phyloP scores from a whole-genome alignment of 2,113 vertebrate species.

The Clarias batrachus region DNA sequence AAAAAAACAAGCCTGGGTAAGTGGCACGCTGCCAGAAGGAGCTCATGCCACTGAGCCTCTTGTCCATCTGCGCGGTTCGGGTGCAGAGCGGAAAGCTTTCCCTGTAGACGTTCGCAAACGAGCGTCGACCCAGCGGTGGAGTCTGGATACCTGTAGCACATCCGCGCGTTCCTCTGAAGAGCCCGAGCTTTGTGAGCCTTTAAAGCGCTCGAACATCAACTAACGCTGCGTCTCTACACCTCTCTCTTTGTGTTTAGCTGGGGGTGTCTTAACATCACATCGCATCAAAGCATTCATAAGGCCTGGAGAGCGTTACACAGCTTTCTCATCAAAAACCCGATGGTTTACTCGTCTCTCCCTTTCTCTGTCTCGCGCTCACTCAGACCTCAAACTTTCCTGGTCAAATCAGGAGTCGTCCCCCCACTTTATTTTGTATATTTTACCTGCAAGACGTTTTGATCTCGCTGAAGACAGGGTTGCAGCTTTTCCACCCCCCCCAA shows the following conservation, averaged over 20 bases:
- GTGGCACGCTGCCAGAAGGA: slow-evolving; percentile 74
- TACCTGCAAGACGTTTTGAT: slow-evolving; percentile 57
- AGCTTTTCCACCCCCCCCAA: background rate
- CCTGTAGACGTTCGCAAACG: slow-evolving; percentile 32
- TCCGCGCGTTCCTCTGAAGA: background rate
- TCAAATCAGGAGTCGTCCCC: slow-evolving; percentile 51
- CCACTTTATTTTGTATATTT: slow-evolving; percentile 52
- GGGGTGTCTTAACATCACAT: background rate
- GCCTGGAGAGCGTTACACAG: slow-evolving; percentile 21
- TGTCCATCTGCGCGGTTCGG: slow-evolving; percentile 74
- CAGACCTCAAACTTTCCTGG: slow-evolving; percentile 28
- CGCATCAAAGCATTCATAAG: slow-evolving; percentile 43
- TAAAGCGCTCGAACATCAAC: background rate
- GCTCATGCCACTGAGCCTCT: slow-evolving; percentile 76
- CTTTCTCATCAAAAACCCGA: slow-evolving; percentile 23
- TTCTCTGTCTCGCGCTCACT: background rate
- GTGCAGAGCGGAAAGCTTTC: slow-evolving; percentile 29
- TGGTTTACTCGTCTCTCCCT: slow-evolving; percentile 25
- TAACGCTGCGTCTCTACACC: background rate
- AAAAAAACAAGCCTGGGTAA: slow-evolving; percentile 63
- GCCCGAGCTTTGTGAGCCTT: background rate
- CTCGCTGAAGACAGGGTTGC: slow-evolving; percentile 49
- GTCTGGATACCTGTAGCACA: slow-evolving; percentile 25
- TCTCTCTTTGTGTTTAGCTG: background rate
- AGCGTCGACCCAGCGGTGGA: slow-evolving; percentile 59